These are phyloP conservation scores for Luperina nickerlii DNA, from an alignment of 2,888 invertebrate genomes.

Conservation along the genomic window DNA sequence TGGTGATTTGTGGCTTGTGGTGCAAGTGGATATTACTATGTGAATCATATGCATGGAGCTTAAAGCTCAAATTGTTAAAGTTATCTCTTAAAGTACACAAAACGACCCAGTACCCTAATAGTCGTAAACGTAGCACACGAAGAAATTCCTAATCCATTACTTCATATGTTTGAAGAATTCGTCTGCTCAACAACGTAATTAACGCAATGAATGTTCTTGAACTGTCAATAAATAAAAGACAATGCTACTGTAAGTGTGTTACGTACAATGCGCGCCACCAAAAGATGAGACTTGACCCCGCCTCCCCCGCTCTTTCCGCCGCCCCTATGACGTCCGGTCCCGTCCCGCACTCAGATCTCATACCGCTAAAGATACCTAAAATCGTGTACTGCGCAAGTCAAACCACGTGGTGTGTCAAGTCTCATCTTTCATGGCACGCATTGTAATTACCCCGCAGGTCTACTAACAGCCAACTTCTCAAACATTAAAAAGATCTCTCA, in stretches of 20 bases:
- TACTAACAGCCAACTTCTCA: background rate
- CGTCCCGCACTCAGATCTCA: too few relatives aligned
- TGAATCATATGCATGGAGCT: background rate
- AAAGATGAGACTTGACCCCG: too few relatives aligned
- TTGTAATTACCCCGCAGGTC: too few relatives aligned
- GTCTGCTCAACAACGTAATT: background rate
- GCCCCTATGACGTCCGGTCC: too few relatives aligned
- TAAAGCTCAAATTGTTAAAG: background rate
- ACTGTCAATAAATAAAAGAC: background rate
- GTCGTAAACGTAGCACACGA: background rate
- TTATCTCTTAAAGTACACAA: background rate
- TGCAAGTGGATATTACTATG: background rate
- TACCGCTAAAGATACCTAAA: too few relatives aligned
- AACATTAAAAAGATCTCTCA: background rate
- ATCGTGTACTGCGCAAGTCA: too few relatives aligned
- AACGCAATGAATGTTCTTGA: background rate
- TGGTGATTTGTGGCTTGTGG: too few relatives aligned
- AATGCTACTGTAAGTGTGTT: background rate
- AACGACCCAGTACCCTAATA: background rate
- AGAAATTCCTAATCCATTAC: background rate
- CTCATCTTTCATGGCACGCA: too few relatives aligned
- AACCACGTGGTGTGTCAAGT: too few relatives aligned
- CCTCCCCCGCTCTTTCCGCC: too few relatives aligned
- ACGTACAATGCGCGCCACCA: too few relatives aligned
- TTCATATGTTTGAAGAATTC: background rate